phyloP scores from a whole-genome alignment of 2,113 vertebrate genomes.

The Grallaria varia region DNA sequence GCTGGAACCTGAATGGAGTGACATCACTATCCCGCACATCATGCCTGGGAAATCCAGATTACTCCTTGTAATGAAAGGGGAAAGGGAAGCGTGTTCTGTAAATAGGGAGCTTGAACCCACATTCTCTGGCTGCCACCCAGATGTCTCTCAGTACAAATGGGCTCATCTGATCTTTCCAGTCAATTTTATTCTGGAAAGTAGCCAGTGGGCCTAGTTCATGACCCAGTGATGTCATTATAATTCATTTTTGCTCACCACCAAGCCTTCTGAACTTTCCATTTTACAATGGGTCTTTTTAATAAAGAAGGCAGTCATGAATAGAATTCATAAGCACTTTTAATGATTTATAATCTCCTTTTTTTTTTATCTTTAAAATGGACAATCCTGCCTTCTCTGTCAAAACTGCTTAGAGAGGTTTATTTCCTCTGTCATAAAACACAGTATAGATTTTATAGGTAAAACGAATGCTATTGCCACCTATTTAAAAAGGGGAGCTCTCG shows the following conservation, averaged over 20 bases:
- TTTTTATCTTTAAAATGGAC: conserved; percentile 62
- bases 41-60: conserved; percentile 58
- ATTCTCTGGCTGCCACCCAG: conserved; percentile 75
- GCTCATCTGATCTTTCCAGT: conserved; percentile 78
- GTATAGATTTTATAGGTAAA: conserved; percentile 55
- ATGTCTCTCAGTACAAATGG: conserved; percentile 69
- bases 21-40: conserved; percentile 24
- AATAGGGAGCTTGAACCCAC: conserved; percentile 78
- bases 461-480: conserved; percentile 4
- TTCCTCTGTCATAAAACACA: conserved; percentile 57
- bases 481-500: conserved; percentile 4
- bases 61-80: conserved; percentile 65
- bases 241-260: conserved; percentile 76
- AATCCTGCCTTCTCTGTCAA: conserved; percentile 56
- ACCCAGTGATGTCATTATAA: conserved; percentile 81
- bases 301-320: conserved; percentile 73
- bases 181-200: conserved; percentile 82
- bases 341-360: conserved; percentile 70
- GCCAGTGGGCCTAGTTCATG: conserved; percentile 79
- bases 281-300: conserved; percentile 81
- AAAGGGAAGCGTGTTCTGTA: conserved; percentile 68
- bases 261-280: conserved; percentile 80
- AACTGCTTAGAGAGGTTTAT: conserved; percentile 65
- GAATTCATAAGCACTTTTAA: conserved; percentile 79
- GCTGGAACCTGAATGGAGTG: conserved; percentile 27